These are phyloP conservation scores for Araneus ventricosus DNA, from an alignment of 1,140 invertebrate genomes.

Conservation along the genomic window DNA sequence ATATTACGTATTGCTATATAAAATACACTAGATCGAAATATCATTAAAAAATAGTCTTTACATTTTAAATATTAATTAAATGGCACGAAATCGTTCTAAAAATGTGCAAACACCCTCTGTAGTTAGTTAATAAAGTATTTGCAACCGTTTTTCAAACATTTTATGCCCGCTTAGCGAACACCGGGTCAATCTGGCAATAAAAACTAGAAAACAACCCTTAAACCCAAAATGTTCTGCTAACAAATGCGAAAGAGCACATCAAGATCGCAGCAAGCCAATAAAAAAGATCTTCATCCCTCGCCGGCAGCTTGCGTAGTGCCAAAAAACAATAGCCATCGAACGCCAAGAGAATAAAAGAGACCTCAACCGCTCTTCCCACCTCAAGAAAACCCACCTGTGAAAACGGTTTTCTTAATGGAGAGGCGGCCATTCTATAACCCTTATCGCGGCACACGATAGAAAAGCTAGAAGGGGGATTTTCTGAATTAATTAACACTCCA, in stretches of 20 bases:
- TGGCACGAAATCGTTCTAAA: too few species aligned
- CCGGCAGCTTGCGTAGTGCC: not conserved
- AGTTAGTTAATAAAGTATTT: too few species aligned
- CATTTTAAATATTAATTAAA: too few species aligned
- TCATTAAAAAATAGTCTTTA: too few species aligned
- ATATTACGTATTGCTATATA: too few species aligned
- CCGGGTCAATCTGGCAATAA: not conserved
- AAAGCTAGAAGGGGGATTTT: constrained; percentile 12
- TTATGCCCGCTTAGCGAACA: too few species aligned
- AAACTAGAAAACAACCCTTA: not conserved
- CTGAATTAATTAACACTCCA: constrained; percentile 58
- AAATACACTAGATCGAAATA: too few species aligned
- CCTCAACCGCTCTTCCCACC: not conserved
- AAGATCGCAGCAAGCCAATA: not conserved
- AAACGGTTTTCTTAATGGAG: constrained; percentile 39
- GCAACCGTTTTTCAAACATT: too few species aligned
- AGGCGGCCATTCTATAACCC: not conserved
- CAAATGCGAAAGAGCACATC: not conserved
- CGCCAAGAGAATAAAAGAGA: constrained; percentile 11
- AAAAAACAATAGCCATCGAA: not conserved
- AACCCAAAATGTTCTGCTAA: not conserved
- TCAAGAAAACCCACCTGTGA: constrained; percentile 25
- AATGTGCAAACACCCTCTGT: too few species aligned
- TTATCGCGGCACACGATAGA: constrained; percentile 21
- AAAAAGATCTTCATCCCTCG: not conserved